Conservation (phyloP, 2,113 vertebrate genomes). For the Podilymbus podiceps region DNA sequence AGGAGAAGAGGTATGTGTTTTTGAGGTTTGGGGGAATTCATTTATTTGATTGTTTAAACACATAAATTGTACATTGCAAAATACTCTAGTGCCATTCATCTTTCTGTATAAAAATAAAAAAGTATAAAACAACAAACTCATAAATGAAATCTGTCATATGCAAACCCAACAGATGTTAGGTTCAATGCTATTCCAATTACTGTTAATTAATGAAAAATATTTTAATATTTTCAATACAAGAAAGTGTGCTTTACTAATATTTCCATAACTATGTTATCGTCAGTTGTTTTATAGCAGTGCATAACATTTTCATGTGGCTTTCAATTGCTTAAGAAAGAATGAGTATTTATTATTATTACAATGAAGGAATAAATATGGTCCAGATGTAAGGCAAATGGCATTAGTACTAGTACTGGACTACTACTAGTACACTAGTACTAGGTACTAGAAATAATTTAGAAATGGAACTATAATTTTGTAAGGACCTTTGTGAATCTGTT, state of each 20-base stretch:
- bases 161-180: background rate
- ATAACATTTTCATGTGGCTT: background rate
- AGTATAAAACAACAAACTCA: background rate
- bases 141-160: background rate
- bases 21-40: rapidly evolving
- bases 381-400: background rate
- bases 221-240: background rate
- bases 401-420: no score
- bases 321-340: background rate
- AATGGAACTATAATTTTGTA: background rate
- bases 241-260: background rate
- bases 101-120: background rate
- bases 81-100: background rate
- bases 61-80: background rate
- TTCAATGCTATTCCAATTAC: background rate
- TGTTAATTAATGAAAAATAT: background rate
- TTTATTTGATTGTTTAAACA: background rate
- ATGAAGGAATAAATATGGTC: background rate
- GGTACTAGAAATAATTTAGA: background rate
- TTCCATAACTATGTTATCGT: background rate
- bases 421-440: no score
- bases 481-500: background rate
- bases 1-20: background rate
- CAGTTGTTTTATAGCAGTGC: background rate
- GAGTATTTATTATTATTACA: background rate